A percentile compares a stretch with the other conserved stretches of the same genome.
phyloP scores from a whole-genome alignment of 2,888 invertebrate genomes.

The Tetropium fuscum region DNA sequence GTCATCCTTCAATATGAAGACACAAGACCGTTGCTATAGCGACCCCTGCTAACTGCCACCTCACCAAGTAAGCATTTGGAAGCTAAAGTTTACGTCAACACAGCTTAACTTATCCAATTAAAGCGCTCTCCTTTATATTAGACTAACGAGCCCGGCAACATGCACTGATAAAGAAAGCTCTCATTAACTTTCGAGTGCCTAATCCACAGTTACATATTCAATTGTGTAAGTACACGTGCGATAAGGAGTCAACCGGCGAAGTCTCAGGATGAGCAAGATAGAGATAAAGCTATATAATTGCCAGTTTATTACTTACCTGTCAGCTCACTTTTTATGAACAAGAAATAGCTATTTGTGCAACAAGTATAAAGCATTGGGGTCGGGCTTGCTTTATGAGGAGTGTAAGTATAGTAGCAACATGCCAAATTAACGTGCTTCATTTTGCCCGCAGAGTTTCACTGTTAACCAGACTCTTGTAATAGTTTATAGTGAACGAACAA shows the following conservation, averaged over 20 bases:
- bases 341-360: too few species aligned
- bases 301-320: too few species aligned
- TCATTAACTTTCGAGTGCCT: conserved; percentile 55
- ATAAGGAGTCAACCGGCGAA: conserved; percentile 28
- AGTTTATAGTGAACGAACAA: too few species aligned
- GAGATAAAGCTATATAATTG: too few species aligned
- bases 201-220: conserved; percentile 44
- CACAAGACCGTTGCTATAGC: conserved; percentile 49
- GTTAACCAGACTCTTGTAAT: too few species aligned
- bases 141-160: conserved; percentile 61
- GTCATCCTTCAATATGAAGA: conserved; percentile 10
- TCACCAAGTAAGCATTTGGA: conserved; percentile 53
- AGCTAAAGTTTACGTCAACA: conserved; percentile 61
- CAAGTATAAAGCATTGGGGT: too few species aligned
- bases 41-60: conserved; percentile 42
- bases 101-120: conserved; percentile 64
- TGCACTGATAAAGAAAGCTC: conserved; percentile 60
- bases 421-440: too few species aligned
- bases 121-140: conserved; percentile 61
- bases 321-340: too few species aligned
- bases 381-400: too few species aligned
- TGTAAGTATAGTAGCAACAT: too few species aligned
- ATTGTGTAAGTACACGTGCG: conserved; percentile 42
- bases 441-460: too few species aligned
- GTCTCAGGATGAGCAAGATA: not conserved